These are phyloP conservation scores for Euplexia lucipara DNA, from an alignment of 2,888 invertebrate species.

Conservation along the genomic window DNA sequence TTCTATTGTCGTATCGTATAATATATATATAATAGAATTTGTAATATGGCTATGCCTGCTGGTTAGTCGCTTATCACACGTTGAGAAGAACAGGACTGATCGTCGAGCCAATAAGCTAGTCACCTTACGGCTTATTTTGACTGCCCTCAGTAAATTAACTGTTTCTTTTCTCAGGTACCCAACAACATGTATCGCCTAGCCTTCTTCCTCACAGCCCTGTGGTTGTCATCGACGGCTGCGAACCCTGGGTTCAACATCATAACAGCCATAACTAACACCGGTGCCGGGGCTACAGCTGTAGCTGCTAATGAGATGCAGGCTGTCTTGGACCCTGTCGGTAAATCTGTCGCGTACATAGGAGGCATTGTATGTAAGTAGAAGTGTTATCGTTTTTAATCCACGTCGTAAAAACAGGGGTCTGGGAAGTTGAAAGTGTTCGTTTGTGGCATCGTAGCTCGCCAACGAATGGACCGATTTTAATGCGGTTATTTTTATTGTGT, in stretches of 20 bases:
- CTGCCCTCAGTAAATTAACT: background rate
- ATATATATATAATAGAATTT: no score
- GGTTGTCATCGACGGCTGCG: slow-evolving; percentile 44
- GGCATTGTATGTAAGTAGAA: slow-evolving; percentile 48
- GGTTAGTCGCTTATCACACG: no score
- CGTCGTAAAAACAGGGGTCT: no score
- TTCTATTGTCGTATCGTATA: no score
- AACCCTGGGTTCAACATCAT: background rate
- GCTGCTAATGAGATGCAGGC: slow-evolving; percentile 31
- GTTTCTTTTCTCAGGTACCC: slow-evolving; percentile 20
- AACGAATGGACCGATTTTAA: no score
- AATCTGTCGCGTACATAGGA: slow-evolving; percentile 29
- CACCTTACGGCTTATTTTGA: no score
- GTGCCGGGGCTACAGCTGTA: background rate
- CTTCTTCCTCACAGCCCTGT: slow-evolving; percentile 27
- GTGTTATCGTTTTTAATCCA: no score
- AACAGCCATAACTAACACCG: background rate
- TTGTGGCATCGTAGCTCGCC: no score
- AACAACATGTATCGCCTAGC: slow-evolving; percentile 35
- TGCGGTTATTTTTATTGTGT: no score
- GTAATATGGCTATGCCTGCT: no score
- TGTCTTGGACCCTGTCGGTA: slow-evolving; percentile 44
- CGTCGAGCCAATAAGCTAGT: no score
- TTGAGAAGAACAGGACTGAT: background rate
- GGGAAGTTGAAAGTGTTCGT: no score